Evolutionary conservation across 2,797 vertebrate genomes (phyloP), one percentile per base, ranked within the genome.

Genomic region (Phataginus tetradactyla): DNA sequence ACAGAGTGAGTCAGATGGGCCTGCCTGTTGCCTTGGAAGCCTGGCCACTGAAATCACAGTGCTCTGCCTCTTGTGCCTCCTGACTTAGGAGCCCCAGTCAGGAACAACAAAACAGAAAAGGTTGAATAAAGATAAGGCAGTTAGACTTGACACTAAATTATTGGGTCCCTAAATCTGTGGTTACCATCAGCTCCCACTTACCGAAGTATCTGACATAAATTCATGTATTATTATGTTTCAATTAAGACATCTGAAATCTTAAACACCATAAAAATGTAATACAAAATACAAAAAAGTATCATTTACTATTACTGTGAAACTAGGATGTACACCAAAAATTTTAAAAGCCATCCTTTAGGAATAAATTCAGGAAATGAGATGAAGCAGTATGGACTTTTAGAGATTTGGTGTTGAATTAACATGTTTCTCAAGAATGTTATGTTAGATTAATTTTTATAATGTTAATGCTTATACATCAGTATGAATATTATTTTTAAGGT

Each of bases 401-500:
- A 92, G 29, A n/a, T 93, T 78, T 74, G 74, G 29, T 57, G 15
- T 20, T 68, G 32, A 64, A 21, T 84, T 45, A 45, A 12, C 45
- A 45, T 57, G 0, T 95, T 86, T 96, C 59, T 69, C 39, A 59
- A 66, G 13, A 21, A 39, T 3, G 27, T 61, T 68, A 4, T 79
- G 61, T 89, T 81, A 75, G 49, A 23, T 85, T 84, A 74, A 79
- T 51, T 94, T 86, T 92, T 95, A 45, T 74, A 63, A 74, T 68
- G 57, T 7, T 34, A 29, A 37, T 27, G 10, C 34, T 75, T 55
- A 25, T 1, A 49, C 11, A 18, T 51, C 77, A 55, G 23, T 18
- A 37, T 29, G 68, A 83, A 15, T 78, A 5, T 45, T 23, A 17
- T 84, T 88, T 85, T 42, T 32, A 61, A 78, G 34, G 45, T 72